phyloP scores from a whole-genome alignment of 2,888 invertebrate species.

The Schizaphis graminum region DNA sequence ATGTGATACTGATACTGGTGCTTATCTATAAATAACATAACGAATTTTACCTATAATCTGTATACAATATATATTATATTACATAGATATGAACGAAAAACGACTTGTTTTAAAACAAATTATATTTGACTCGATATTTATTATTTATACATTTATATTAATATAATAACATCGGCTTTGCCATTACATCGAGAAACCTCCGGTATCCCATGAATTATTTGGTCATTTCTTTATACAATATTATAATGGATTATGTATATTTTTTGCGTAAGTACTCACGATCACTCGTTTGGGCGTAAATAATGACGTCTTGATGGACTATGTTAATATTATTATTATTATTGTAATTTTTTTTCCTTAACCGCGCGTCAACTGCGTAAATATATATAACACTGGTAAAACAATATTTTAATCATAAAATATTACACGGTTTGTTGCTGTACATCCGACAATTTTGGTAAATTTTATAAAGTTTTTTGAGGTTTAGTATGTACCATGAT shows the following conservation, averaged over 20 bases:
- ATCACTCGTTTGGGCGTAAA: background rate
- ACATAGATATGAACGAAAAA: background rate
- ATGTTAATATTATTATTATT: background rate
- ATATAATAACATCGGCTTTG: background rate
- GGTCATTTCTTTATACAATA: background rate
- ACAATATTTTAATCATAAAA: background rate
- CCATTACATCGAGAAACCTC: background rate
- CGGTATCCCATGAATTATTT: background rate
- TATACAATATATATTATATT: background rate
- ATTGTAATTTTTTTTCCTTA: background rate
- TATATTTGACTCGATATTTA: background rate
- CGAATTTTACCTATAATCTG: background rate
- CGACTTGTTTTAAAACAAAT: background rate
- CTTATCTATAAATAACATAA: background rate
- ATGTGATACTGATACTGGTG: background rate
- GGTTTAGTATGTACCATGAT: background rate
- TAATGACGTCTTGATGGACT: background rate
- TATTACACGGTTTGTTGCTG: background rate
- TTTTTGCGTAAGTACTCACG: background rate
- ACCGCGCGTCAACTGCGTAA: background rate
- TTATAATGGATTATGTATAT: background rate
- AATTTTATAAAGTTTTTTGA: background rate
- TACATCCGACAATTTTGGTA: background rate
- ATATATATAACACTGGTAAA: background rate
- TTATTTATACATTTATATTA: background rate